Evolutionary conservation across 2,888 invertebrate species (phyloP), one percentile per base, ranked within the genome.

Genomic region (Caenorhabditis virilis): DNA sequence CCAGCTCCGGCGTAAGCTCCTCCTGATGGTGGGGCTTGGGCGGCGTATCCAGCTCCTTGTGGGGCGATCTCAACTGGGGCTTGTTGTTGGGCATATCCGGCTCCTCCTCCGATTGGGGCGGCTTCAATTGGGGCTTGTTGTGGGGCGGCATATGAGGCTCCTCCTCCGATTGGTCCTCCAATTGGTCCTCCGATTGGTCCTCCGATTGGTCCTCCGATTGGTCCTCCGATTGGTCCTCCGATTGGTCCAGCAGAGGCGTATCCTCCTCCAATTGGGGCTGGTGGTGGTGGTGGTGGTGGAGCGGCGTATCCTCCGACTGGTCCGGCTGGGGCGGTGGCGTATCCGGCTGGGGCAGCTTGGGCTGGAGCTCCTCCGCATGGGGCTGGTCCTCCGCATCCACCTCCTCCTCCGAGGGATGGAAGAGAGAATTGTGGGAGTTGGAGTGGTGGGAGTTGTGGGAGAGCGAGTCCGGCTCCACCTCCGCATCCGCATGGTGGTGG

Each of bases 401-500:
- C 71, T n/a, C 62, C 61, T 46, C 70, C 70, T 56, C 70, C 70
- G 67, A 70, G 48, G 30, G 57, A 64, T 58, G 63, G 63, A 25
- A 64, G 63, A 23, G 53, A 23, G 35, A 64, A 41, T 42, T 46
- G 47, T 58, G 70, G 70, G 20, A 70, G 70, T 45, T 63, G 63
- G 59, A 67, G 64, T 55, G 67, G 64, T 55, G 71, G 66, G 54
- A 67, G 67, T 30, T 57, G 46, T 51, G 64, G 67, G 25, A 57
- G 53, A 15, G 53, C n/a, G 33, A 46, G 58, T 45, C 49, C 39
- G 45, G 55, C 59, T 26, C 57, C 61, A 22, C 63, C 70, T 36
- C 66, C 70, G 64, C 70, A 63, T 49, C 70, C 66, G 52, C 70
- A 67, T 42, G 59, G 56, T 43, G 70, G 70, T 55, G 69, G 66